These are phyloP conservation scores for Prorops nasuta DNA, from an alignment of 1,140 invertebrate species.

Conservation along the genomic window DNA sequence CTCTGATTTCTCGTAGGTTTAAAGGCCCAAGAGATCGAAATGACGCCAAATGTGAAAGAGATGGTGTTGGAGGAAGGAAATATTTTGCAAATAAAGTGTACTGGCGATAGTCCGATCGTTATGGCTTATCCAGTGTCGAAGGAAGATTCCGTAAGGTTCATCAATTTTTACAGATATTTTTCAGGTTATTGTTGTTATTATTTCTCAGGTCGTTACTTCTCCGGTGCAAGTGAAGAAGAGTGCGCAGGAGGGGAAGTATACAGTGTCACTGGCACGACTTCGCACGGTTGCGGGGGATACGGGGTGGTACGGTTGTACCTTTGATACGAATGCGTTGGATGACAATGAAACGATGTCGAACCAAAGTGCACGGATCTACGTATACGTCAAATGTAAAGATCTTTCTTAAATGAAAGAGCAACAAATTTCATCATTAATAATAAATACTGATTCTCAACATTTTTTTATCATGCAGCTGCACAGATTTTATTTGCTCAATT, in stretches of 20 bases:
- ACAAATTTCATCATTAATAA: neutral
- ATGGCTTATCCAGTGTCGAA: slow-evolving; percentile 26
- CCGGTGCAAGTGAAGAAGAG: too few species aligned
- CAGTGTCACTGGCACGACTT: slow-evolving; percentile 12
- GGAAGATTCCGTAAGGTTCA: slow-evolving; percentile 2
- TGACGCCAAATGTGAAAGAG: too few species aligned
- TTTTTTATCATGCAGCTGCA: too few species aligned
- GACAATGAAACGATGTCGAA: slow-evolving; percentile 38
- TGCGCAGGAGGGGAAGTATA: neutral
- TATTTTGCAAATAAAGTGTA: slow-evolving; percentile 27
- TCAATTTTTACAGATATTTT: neutral
- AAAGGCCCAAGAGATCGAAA: too few species aligned
- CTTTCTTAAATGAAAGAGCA: slow-evolving; percentile 47
- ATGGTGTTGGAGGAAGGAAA: too few species aligned
- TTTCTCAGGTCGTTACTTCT: slow-evolving; percentile 24
- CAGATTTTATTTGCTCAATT: slow-evolving; percentile 59
- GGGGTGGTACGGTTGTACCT: slow-evolving; percentile 63
- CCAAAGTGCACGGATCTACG: slow-evolving; percentile 60
- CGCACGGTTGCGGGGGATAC: slow-evolving; percentile 49
- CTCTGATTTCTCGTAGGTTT: too few species aligned
- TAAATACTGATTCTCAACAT: too few species aligned
- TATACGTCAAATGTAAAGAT: slow-evolving; percentile 69
- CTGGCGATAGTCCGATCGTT: slow-evolving; percentile 6
- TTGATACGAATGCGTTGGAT: slow-evolving; percentile 38
- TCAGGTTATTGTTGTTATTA: too few species aligned